Evolutionary conservation across 2,797 vertebrate species (phyloP), one percentile per base, ranked within the genome.

Genomic region (Neostethus bicornis): DNA sequence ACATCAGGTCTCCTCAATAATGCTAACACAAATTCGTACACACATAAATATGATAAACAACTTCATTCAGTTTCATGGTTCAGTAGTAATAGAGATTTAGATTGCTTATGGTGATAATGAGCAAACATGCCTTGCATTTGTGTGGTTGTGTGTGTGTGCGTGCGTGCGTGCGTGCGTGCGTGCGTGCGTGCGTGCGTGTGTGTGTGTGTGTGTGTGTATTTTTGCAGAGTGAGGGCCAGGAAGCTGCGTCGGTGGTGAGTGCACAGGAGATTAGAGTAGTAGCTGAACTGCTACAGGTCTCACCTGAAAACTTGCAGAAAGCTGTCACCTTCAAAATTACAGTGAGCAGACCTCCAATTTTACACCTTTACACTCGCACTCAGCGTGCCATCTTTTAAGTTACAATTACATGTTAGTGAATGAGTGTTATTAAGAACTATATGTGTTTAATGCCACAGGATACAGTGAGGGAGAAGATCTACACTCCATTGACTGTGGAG

Each of bases 311-410:
- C 8, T 87, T 99, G 58, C 94, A 97, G 84, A 98, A 93, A 73
- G 92, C 96, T 52, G 91, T 98, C 84, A 99, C 96, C 66, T 97
- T 92, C 83, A 99, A 96, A 92, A 88, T 95, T 82, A 99, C 92
- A 2, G 96, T 98, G 85, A 93, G 92, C 67, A 31, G 26, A 26
- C 39, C 42, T 19, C 21, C 48, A 47, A 28, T 45, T 48, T 8
- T 26, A 41, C 38, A 19, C 2, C 23, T 37, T 23, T 48, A 38
- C 4, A 8, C 31, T 14, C 28, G 41, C 31, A 48, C 32, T 34
- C 44, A 52, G 7, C 16, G 42, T 41, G 8, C 24, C 31, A 17
- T n/a, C 2, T 37, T 9, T 37, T 9, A 8, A 23, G 17, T 32
- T 25, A 31, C 14, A 31, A 7, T 29, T 28, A 8, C 28, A 37